Percentiles rank a stretch among this genome's conserved stretches.
These are phyloP conservation scores for Leptura quadrifasciata DNA, from an alignment of 2,888 invertebrate genomes.

Conservation along the genomic window DNA sequence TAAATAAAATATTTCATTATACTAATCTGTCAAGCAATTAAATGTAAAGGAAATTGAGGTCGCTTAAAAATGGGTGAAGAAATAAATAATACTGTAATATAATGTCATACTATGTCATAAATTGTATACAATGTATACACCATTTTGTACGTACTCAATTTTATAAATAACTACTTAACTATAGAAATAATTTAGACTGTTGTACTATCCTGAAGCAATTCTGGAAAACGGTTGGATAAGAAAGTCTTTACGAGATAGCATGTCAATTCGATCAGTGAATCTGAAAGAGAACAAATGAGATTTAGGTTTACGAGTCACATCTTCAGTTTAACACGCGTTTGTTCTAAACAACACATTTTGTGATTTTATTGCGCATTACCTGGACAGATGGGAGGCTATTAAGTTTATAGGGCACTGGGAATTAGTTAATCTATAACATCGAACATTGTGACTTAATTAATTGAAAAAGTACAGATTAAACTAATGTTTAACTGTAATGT, in stretches of 20 bases:
- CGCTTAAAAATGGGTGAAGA: too few relatives aligned
- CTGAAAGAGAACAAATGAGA: slow-evolving; percentile 12
- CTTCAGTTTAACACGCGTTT: slow-evolving; percentile 26
- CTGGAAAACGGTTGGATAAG: slow-evolving; percentile 9
- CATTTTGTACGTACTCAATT: too few relatives aligned
- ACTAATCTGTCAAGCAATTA: too few relatives aligned
- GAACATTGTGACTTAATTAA: not conserved
- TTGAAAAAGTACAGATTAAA: not conserved
- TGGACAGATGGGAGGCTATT: slow-evolving; percentile 25
- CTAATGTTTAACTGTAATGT: not conserved
- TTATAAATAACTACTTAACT: not conserved
- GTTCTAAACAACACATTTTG: slow-evolving; percentile 26
- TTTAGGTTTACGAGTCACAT: slow-evolving; percentile 27
- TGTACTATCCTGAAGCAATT: not conserved
- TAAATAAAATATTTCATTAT: too few relatives aligned
- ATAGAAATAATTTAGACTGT: not conserved
- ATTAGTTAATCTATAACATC: slow-evolving; percentile 22
- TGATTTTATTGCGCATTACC: slow-evolving; percentile 31
- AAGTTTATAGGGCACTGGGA: slow-evolving; percentile 21
- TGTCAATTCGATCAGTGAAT: slow-evolving; percentile 10
- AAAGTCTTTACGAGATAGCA: slow-evolving; percentile 1
- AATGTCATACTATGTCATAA: too few relatives aligned
- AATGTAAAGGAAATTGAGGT: too few relatives aligned
- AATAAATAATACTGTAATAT: too few relatives aligned
- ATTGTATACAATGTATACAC: too few relatives aligned